These are phyloP conservation scores for Cryptus viduatorius DNA, from an alignment of 2,888 invertebrate genomes.

Conservation along the genomic window DNA sequence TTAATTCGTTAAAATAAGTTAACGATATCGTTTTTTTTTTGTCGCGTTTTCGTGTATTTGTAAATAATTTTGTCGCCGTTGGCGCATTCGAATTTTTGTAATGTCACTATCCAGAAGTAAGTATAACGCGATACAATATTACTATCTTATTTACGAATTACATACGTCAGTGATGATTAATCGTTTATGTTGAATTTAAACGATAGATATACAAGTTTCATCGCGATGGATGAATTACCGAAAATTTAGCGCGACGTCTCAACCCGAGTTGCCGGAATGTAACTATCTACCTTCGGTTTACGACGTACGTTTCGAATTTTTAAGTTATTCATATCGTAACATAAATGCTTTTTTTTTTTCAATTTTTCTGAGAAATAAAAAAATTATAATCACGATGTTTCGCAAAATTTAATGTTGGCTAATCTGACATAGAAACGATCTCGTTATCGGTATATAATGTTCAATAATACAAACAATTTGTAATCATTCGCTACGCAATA, in stretches of 20 bases:
- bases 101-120: conserved; percentile 58
- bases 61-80: not conserved
- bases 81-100: not conserved
- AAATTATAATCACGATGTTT: not conserved
- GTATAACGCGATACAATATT: not conserved
- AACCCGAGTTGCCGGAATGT: conserved; percentile 70
- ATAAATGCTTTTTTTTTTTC: not conserved
- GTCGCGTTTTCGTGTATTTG: not conserved
- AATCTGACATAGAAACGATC: no score
- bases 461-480: no score
- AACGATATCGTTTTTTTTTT: not conserved
- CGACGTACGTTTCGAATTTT: conserved; percentile 65
- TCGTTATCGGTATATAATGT: no score
- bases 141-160: not conserved
- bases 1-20: not conserved
- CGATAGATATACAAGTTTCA: conserved; percentile 30
- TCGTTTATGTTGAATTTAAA: not conserved
- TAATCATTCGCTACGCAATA: no score
- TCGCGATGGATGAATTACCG: conserved; percentile 69
- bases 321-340: not conserved
- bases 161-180: not conserved
- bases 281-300: conserved; percentile 69
- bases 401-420: no score
- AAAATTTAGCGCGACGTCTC: conserved; percentile 61
- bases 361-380: not conserved